Percentiles rank a stretch among this genome's conserved stretches.
Conservation (phyloP, 2,888 invertebrate species). For the Stictocephala bisonia region DNA sequence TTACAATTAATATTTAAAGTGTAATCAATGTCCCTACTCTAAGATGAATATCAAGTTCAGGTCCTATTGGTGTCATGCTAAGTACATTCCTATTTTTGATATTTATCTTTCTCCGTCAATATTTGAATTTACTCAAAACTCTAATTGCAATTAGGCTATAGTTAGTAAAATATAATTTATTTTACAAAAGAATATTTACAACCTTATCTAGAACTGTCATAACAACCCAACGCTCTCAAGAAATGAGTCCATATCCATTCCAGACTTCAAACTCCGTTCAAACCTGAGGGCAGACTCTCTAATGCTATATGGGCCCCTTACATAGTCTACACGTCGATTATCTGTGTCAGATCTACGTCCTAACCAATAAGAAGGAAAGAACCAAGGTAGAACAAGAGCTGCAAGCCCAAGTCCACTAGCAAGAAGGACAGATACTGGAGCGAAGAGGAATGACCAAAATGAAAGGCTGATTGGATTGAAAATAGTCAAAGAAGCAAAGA, state of each 20-base stretch:
- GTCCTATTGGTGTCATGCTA: no score
- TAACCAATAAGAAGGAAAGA: constrained; percentile 68
- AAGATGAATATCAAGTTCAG: no score
- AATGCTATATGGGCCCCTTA: not conserved
- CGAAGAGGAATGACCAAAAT: constrained; percentile 71
- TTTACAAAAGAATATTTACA: no score
- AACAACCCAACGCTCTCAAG: constrained; percentile 6
- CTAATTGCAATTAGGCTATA: no score
- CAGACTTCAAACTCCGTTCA: constrained; percentile 32
- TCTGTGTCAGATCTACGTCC: constrained; percentile 47
- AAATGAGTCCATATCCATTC: constrained; percentile 14
- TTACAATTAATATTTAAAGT: no score
- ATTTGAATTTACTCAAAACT: no score
- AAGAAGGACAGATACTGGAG: constrained; percentile 73
- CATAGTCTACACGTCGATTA: not conserved
- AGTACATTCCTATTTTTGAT: no score
- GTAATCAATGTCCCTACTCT: no score
- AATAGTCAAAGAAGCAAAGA: constrained; percentile 68
- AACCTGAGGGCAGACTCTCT: constrained; percentile 48
- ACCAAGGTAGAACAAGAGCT: constrained; percentile 74
- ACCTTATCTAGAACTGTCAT: no score
- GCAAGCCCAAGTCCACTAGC: constrained; percentile 72
- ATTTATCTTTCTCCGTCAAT: no score
- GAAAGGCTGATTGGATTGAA: constrained; percentile 72
- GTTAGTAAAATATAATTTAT: no score